Evolutionary conservation across 30 jellyfish, hydroid and myxozoan genomes (phyloP).

Genomic region (Hydra vulgaris): DNA sequence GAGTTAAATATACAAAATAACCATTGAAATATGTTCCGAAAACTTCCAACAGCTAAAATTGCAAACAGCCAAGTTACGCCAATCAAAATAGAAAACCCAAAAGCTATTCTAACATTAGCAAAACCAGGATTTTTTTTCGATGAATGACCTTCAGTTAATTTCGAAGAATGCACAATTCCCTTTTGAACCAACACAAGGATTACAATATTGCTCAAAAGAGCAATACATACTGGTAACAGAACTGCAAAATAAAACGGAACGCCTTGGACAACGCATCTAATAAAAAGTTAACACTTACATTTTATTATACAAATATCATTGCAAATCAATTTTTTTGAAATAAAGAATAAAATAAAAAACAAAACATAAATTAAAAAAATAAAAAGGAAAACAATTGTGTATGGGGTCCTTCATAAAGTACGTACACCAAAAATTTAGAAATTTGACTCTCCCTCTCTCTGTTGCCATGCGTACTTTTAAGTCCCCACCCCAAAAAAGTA

Average conservation of each 20-base stretch:
- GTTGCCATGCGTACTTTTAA: too few species aligned
- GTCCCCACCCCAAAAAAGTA: too few species aligned
- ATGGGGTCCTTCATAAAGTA: too few species aligned
- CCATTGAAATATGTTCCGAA: conserved; percentile 19
- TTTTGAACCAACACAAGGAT: conserved; percentile 13
- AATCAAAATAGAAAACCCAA: conserved; percentile 6
- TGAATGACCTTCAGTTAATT: neutral
- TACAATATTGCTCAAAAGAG: conserved; percentile 8
- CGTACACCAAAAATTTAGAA: too few species aligned
- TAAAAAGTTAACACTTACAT: too few species aligned
- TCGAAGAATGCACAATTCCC: conserved; percentile 12
- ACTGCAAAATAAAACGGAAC: conserved; percentile 22
- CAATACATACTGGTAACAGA: conserved; percentile 16
- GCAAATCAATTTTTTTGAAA: too few species aligned
- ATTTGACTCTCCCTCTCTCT: too few species aligned
- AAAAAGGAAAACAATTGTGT: too few species aligned
- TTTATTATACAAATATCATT: too few species aligned
- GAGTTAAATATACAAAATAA: conserved; percentile 27
- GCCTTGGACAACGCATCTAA: conserved; percentile 35
- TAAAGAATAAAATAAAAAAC: too few species aligned
- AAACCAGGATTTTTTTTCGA: neutral
- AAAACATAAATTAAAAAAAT: too few species aligned
- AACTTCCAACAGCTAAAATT: conserved; percentile 19
- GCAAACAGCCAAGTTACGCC: conserved; percentile 32
- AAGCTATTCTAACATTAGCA: conserved; percentile 24